phyloP scores from a whole-genome alignment of 92 coral and sea anemone genomes.

The Chrysogorgia sp. region DNA sequence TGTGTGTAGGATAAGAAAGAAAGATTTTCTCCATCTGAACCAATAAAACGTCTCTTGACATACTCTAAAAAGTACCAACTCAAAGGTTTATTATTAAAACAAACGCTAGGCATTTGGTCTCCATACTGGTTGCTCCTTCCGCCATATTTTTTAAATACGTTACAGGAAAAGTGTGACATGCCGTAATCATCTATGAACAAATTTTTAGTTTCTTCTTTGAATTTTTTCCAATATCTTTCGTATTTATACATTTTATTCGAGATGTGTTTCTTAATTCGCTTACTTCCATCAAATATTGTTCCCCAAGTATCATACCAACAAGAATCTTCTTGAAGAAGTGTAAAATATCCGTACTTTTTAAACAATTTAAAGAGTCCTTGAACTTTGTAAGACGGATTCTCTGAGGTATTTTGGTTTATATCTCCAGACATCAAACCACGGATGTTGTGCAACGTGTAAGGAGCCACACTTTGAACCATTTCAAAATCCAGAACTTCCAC shows the following conservation, averaged over 20 bases:
- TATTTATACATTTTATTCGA: slow-evolving; percentile 57
- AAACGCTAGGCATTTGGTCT: slow-evolving; percentile 13
- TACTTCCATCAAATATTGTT: slow-evolving; percentile 73
- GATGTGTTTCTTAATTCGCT: slow-evolving; percentile 57
- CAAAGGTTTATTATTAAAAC: slow-evolving; percentile 31
- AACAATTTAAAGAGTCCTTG: too few relatives aligned
- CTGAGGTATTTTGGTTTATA: slow-evolving; percentile 7
- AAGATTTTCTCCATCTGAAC: not conserved
- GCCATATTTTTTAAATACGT: slow-evolving; percentile 70
- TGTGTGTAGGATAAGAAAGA: too few relatives aligned
- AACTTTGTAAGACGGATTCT: too few relatives aligned
- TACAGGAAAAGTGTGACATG: slow-evolving; percentile 75
- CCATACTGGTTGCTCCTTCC: slow-evolving; percentile 67
- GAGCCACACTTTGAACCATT: slow-evolving; percentile 80
- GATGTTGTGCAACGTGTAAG: slow-evolving; percentile 82
- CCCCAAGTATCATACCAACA: slow-evolving; percentile 94
- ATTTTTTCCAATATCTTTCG: slow-evolving; percentile 55
- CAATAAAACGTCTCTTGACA: not conserved
- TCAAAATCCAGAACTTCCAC: slow-evolving; percentile 80
- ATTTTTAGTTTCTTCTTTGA: slow-evolving; percentile 42
- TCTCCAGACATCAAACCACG: slow-evolving; percentile 84
- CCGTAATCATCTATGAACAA: slow-evolving; percentile 75
- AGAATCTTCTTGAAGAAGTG: slow-evolving; percentile 80
- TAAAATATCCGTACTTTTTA: slow-evolving; percentile 73
- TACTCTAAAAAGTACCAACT: slow-evolving; percentile 42